These are phyloP conservation scores for Paracyprichromis sp. DNA, from an alignment of 2,113 vertebrate species.

Conservation along the genomic window DNA sequence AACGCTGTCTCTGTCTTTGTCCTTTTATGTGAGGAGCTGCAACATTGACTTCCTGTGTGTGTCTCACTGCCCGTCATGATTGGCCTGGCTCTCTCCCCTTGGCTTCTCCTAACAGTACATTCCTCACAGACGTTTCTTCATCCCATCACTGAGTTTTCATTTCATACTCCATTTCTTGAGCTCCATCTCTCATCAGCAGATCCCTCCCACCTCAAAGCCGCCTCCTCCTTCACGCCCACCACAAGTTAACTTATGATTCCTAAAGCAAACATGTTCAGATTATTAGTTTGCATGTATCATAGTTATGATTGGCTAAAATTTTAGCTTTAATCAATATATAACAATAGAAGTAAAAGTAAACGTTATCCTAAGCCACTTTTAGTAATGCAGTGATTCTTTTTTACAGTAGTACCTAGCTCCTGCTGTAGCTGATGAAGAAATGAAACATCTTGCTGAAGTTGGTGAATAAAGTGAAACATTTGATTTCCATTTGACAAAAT, in stretches of 20 bases:
- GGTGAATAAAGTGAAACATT: neutral
- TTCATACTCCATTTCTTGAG: neutral
- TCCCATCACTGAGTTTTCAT: neutral
- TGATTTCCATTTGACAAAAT: neutral
- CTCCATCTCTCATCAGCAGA: neutral
- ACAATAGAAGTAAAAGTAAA: neutral
- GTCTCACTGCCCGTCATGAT: constrained; percentile 52
- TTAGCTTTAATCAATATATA: neutral
- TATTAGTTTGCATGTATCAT: neutral
- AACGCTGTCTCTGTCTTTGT: neutral
- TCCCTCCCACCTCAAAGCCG: neutral
- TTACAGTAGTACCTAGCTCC: neutral
- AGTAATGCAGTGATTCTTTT: neutral
- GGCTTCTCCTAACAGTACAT: constrained; percentile 48
- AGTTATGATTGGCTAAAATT: neutral
- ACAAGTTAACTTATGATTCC: neutral
- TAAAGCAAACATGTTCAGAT: neutral
- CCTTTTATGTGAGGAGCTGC: neutral
- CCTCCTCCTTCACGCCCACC: neutral
- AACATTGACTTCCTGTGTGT: neutral
- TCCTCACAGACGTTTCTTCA: neutral
- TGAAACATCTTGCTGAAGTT: neutral
- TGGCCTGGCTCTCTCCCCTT: constrained; percentile 69
- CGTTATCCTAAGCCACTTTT: neutral
- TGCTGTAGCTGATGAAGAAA: neutral